Percentiles rank a stretch among this genome's conserved stretches.
phyloP scores from a whole-genome alignment of 1,140 invertebrate species.

The Elymnias hypermnestra region DNA sequence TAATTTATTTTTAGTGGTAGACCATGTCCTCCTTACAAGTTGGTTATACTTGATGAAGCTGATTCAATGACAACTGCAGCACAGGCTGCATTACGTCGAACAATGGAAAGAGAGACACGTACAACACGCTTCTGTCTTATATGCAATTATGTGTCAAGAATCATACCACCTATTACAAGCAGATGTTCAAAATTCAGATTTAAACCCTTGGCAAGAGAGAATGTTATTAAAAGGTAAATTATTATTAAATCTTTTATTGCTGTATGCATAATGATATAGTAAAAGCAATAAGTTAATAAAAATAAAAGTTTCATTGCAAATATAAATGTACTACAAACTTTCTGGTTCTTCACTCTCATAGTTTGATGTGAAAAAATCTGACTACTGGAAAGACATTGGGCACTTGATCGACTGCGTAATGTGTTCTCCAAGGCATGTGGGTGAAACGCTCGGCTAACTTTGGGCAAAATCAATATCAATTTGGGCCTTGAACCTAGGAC shows the following conservation, averaged over 20 bases:
- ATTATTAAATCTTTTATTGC: neutral
- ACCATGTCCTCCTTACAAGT: conserved; percentile 95
- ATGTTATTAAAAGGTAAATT: conserved; percentile 77
- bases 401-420: no score
- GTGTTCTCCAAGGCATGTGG: no score
- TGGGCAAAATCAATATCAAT: no score
- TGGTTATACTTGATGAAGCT: conserved; percentile 98
- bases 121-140: conserved; percentile 98
- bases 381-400: no score
- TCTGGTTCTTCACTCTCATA: no score
- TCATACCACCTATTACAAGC: conserved; percentile 98
- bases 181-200: conserved; percentile 99
- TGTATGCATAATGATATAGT: no score
- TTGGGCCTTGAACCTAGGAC: no score
- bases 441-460: no score
- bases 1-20: conserved; percentile 81
- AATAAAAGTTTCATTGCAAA: no score
- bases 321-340: no score
- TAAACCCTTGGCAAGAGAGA: conserved; percentile 88
- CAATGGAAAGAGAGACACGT: conserved; percentile 97
- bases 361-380: no score
- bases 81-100: conserved; percentile 94
- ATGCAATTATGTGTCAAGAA: conserved; percentile 98
- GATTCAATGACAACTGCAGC: conserved; percentile 98
- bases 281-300: no score